A percentile compares a stretch with the other conserved stretches of the same genome.
These are phyloP conservation scores for Sporophila hypoxantha DNA, from an alignment of 2,113 vertebrate species.

Conservation along the genomic window DNA sequence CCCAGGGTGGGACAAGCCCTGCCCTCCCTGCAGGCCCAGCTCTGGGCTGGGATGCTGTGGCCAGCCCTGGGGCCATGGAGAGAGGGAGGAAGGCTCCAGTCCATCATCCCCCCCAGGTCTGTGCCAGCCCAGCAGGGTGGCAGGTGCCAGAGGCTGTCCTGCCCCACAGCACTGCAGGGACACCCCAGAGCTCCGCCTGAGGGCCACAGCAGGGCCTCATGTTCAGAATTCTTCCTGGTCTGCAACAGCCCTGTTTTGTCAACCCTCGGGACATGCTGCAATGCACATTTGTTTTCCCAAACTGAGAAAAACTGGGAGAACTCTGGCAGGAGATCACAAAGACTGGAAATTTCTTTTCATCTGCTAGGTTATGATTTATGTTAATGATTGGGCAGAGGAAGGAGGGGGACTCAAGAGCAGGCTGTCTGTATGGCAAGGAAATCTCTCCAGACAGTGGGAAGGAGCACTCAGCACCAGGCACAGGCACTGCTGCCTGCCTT, in stretches of 20 bases:
- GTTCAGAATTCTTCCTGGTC: not conserved
- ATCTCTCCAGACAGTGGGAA: conserved; percentile 36
- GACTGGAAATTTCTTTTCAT: conserved; percentile 59
- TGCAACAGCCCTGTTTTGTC: not conserved
- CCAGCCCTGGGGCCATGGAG: not conserved
- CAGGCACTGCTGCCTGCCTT: not conserved
- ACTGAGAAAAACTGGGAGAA: conserved; percentile 53
- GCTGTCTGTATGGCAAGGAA: conserved; percentile 19
- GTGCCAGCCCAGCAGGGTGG: not conserved
- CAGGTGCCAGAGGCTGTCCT: not conserved
- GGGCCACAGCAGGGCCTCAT: accelerated
- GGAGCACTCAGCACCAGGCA: not conserved
- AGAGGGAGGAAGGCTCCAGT: not conserved
- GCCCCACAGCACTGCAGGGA: not conserved
- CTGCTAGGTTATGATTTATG: conserved; percentile 63
- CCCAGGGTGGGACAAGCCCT: not conserved
- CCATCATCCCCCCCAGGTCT: accelerated
- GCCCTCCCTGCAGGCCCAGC: accelerated
- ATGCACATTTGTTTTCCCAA: conserved; percentile 56
- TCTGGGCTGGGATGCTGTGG: not conserved
- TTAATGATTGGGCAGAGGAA: conserved; percentile 48
- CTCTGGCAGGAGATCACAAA: conserved; percentile 61
- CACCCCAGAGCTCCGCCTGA: not conserved
- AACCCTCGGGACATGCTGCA: conserved; percentile 3
- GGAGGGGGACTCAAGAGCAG: conserved; percentile 23